Evolutionary conservation across 2,113 vertebrate genomes (phyloP), one percentile per base, ranked within the genome.

Genomic region (Oryzias woworae): DNA sequence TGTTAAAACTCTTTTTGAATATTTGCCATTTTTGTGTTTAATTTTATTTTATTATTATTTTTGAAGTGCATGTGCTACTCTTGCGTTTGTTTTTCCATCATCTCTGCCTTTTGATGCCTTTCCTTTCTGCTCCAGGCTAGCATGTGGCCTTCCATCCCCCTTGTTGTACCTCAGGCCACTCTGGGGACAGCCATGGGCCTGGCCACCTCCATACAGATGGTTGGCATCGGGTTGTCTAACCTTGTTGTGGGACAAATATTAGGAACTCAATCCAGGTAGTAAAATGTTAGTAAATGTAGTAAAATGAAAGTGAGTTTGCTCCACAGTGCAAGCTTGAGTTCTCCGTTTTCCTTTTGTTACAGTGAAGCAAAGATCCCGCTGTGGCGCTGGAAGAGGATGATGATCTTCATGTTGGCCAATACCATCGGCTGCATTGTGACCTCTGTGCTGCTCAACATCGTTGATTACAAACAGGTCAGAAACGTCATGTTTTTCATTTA

Each of bases 401-500:
- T 94, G 92, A 85, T 92, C 79, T 94, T 94, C 64, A 92, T 94
- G 92, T 61, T 94, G 85, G 90, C 89, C 41, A 95, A 94, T 75
- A 92, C 90, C 31, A 23, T 92, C 12, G 16, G 87, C 42, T 94
- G 93, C 66, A 86, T 94, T 23, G 12, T 89, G 57, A 85, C 87
- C n/a, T 92, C 93, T 0, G 3, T 91, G 23, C 41, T 85, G 71
- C 92, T 95, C 59, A 96, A 90, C 1, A 4, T 93, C 1, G 89
- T 91, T 14, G 94, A 94, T 78, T 85, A 77, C 56, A 89, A 88
- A 84, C 89, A 94, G 91, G 92, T 93, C 73, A 63, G 75, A 24
- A 24, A 28, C 52, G 17, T 12, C 43, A 7, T 2, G 42, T 0
- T 8, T 28, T 13, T 18, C 17, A 14, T 18, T 13, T 41, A 17